Evolutionary conservation across 2,888 invertebrate species (phyloP), one percentile per base, ranked within the genome.

Genomic region (Xanthia togata): DNA sequence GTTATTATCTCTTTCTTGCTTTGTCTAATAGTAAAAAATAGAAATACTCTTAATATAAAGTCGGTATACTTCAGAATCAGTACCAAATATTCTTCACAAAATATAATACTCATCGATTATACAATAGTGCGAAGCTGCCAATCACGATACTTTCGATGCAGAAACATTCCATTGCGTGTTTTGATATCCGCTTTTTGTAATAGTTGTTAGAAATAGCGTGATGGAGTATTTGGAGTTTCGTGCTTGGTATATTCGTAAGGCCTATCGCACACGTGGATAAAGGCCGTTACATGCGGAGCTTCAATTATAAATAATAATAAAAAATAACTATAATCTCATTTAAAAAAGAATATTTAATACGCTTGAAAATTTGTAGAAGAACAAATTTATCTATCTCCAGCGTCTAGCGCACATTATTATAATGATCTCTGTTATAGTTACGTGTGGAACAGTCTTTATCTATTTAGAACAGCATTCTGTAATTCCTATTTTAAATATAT

Each of bases 151-250:
- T 83, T 73, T 76, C n/a, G n/a, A 75, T 64, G 47, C 60, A 26
- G 59, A 1, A 55, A 85, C 75, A 83, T 85, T 82, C 86, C 83
- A 82, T 85, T 85, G 70, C 86, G 75, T 82, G 60, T 81, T 81
- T 82, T 84, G 67, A 68, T 81, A 81, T 73, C 62, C 70, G 83
- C 85, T 83, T 83, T 70, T 59, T 72, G 12, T 73, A 79, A 60
- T 79, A 82, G 72, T 83, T 63, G 41, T 68, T 73, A 75, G 79
- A 60, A 75, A 73, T 85, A 78, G 64, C 83, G 83, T 85, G 47
- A 82, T 85, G 83, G 86, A 85, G 64, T 82, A 57, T 68, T 65
- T 75, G 20, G 62, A 73, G 83, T 86, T 83, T 80, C 84, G 84
- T 80, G 84, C 26, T 79, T 76, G 71, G 71, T 70, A 57, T 64